Evolutionary conservation across 2,113 vertebrate species (phyloP).

Genomic region (Henicopernis longicauda): DNA sequence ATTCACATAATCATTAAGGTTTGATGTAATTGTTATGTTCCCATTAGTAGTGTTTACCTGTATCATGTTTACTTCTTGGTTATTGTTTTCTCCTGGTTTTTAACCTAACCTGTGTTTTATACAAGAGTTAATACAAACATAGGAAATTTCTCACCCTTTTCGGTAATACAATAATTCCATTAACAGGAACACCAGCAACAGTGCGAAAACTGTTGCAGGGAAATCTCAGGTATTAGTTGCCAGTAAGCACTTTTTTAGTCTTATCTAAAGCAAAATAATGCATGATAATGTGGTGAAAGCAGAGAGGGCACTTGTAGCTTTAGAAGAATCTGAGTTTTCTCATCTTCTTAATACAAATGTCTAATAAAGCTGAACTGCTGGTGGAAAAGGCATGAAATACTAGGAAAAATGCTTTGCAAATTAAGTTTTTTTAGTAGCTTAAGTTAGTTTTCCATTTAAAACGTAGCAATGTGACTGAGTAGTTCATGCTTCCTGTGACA

Average conservation of each 20-base stretch:
- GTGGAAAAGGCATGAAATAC: neutral
- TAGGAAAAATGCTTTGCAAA: neutral
- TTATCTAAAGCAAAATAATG: neutral
- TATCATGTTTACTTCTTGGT: neutral
- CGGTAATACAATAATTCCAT: neutral
- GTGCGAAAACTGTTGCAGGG: neutral
- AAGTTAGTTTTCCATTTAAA: neutral
- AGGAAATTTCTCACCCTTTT: neutral
- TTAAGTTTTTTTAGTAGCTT: neutral
- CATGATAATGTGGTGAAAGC: neutral
- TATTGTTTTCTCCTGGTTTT: neutral
- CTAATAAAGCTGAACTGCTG: neutral
- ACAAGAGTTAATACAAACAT: neutral
- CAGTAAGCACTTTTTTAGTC: neutral
- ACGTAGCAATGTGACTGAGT: neutral
- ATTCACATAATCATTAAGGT: neutral
- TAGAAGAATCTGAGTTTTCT: neutral
- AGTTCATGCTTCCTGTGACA: neutral
- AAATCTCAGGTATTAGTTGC: neutral
- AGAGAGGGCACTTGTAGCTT: neutral
- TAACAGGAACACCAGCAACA: neutral
- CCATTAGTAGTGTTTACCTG: neutral
- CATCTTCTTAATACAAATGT: neutral
- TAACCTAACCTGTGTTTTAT: neutral
- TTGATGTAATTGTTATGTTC: neutral